phyloP scores from a whole-genome alignment of 2,888 invertebrate species.

The Chymomyza amoena region DNA sequence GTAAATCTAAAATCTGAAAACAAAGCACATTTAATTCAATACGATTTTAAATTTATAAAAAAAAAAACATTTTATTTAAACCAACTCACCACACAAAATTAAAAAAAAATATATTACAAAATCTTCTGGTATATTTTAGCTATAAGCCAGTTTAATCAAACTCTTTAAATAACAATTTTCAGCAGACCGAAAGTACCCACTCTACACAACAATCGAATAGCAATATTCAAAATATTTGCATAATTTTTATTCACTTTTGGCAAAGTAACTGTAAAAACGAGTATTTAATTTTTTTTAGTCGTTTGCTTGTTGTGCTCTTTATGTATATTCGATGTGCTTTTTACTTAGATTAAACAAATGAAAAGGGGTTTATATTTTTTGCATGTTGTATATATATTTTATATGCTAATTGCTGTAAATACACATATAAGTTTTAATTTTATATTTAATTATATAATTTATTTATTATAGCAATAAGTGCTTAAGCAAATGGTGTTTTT shows the following conservation, averaged over 20 bases:
- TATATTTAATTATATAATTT: constrained; percentile 36
- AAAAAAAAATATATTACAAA: constrained; percentile 28
- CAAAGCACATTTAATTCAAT: constrained; percentile 7
- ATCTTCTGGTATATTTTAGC: constrained; percentile 7
- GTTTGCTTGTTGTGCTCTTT: constrained; percentile 10
- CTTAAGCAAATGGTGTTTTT: constrained; percentile 15
- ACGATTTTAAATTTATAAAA: not conserved
- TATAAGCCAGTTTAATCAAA: constrained; percentile 37
- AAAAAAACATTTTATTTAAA: constrained; percentile 15
- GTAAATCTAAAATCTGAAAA: not conserved
- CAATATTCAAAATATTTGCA: not conserved
- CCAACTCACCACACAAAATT: constrained; percentile 79
- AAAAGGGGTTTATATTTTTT: not conserved
- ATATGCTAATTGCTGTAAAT: constrained; percentile 60
- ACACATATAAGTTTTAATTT: constrained; percentile 42
- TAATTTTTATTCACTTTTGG: constrained; percentile 22
- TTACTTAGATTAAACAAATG: constrained; percentile 13
- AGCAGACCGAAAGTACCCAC: constrained; percentile 7
- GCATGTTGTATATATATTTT: constrained; percentile 21
- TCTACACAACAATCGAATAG: not conserved
- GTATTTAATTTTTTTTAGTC: constrained; percentile 21
- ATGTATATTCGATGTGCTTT: constrained; percentile 46
- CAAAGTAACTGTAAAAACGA: constrained; percentile 10
- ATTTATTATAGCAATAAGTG: constrained; percentile 25
- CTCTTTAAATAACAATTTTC: constrained; percentile 3